A percentile compares a stretch with the other conserved stretches of the same genome.
Conservation (phyloP, 2,797 vertebrate genomes). For the Crenichthys baileyi region DNA sequence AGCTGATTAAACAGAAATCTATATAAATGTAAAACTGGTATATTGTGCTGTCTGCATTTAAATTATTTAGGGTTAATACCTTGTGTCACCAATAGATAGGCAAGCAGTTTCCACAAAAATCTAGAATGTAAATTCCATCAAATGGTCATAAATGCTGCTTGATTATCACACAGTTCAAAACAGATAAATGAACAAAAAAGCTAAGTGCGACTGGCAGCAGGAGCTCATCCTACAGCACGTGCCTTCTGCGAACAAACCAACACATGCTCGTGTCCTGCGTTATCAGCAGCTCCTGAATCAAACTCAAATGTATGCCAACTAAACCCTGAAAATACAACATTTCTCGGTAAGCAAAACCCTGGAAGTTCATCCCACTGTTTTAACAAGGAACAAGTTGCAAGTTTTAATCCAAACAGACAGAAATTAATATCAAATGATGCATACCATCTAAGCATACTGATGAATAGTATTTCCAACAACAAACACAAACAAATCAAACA, state of each 20-base stretch:
- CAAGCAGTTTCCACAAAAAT: neutral
- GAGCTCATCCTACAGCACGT: conserved; percentile 61
- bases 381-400: neutral
- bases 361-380: neutral
- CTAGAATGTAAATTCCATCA: neutral
- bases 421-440: neutral
- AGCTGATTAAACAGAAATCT: neutral
- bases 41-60: neutral
- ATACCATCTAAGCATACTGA: neutral
- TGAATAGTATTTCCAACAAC: neutral
- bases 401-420: neutral
- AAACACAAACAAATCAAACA: neutral
- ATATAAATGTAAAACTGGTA: neutral
- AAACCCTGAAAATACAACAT: neutral
- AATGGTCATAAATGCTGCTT: neutral
- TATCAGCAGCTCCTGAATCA: conserved; percentile 34
- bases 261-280: conserved; percentile 41
- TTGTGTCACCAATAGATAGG: neutral
- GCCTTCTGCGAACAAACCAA: conserved; percentile 50
- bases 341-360: neutral
- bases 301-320: neutral
- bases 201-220: conserved; percentile 65
- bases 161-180: neutral
- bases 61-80: neutral
- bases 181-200: neutral